Base-by-base conservation (phyloP, 2,113 vertebrate species). In the Dipodomys stephensi region DNA sequence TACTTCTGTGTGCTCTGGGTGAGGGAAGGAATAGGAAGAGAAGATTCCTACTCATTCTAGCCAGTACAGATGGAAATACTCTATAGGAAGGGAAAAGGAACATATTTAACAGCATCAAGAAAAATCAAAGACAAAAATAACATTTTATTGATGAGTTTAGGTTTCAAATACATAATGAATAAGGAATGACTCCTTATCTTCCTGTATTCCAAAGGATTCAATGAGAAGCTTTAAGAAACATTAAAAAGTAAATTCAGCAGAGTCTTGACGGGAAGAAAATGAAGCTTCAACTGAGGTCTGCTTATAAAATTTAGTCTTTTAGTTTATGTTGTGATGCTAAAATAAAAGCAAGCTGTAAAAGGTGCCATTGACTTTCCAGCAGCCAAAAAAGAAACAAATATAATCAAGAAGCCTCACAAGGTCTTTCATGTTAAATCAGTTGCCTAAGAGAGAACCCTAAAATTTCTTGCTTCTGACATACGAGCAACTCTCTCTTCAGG, bases 331-430 rank as follows among this genome's bases (percentile, higher is more conserved):
- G 15, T 60, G n/a, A 64, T 49, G 35, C n/a, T 68, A 87, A 80
- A 80, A 91, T 68, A 87, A 80, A 83, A 91, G 74, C 71, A 83
- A 30, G 79, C 22, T 49, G 65, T 27, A 32, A 79, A 76, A 72
- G 73, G 83, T 68, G 74, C 19, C 53, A 77, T 80, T 65, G 86
- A 32, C 64, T 96, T 91, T 9, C 68, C 27, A 83, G 35, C 32
- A 88, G 25, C 30, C 72, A 80, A 64, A 94, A 74, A 16, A 57
- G 82, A 86, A 86, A 74, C n/a, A 79, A 35, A 9, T n/a, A 30
- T 44, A 23, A 84, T 27, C 67, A 81, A 1, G 25, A 85, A 32
- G 19, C 53, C 28, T 68, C 85, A 85, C 15, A 88, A 0, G 44
- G 13, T 79, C 60, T 67, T 83, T 44, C 72, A 85, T n/a, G 39